Conservation (phyloP, 2,797 vertebrate genomes). For the Bovichtus variegatus region DNA sequence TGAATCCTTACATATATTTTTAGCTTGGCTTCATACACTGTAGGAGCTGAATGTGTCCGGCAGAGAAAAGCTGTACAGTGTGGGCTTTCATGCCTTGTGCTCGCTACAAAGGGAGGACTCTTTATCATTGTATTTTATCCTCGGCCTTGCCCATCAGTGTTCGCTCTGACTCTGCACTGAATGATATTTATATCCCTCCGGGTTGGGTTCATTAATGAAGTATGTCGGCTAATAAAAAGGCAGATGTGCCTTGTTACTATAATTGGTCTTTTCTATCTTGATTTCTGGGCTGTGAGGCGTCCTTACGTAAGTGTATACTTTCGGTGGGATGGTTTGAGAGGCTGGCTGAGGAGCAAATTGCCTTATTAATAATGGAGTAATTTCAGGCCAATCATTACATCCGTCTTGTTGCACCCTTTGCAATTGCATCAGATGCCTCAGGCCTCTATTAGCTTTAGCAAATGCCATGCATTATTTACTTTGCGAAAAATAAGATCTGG, state of each 20-base stretch:
- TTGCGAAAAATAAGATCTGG: constrained; percentile 46
- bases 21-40: constrained; percentile 38
- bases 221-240: constrained; percentile 75
- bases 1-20: constrained; percentile 59
- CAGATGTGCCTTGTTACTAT: constrained; percentile 74
- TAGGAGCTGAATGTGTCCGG: constrained; percentile 52
- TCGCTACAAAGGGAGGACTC: constrained; percentile 50
- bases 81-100: constrained; percentile 59
- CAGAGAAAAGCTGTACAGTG: constrained; percentile 48
- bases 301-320: constrained; percentile 63
- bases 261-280: constrained; percentile 76
- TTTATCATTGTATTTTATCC: constrained; percentile 26
- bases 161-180: constrained; percentile 46
- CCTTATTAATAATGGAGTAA: constrained; percentile 75
- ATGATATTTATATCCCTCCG: constrained; percentile 70
- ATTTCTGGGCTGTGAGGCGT: constrained; percentile 59
- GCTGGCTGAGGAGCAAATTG: constrained; percentile 67
- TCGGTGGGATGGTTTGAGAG: constrained; percentile 57
- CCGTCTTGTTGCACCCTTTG: constrained; percentile 57
- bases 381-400: constrained; percentile 70
- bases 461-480: constrained; percentile 65
- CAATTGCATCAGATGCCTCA: constrained; percentile 56
- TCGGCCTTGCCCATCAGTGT: constrained; percentile 47
- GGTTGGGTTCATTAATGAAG: constrained; percentile 72
- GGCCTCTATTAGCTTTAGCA: constrained; percentile 63